Evolutionary conservation across 2,113 vertebrate species (phyloP), one percentile per base, ranked within the genome.

Genomic region (Blennius ocellaris): DNA sequence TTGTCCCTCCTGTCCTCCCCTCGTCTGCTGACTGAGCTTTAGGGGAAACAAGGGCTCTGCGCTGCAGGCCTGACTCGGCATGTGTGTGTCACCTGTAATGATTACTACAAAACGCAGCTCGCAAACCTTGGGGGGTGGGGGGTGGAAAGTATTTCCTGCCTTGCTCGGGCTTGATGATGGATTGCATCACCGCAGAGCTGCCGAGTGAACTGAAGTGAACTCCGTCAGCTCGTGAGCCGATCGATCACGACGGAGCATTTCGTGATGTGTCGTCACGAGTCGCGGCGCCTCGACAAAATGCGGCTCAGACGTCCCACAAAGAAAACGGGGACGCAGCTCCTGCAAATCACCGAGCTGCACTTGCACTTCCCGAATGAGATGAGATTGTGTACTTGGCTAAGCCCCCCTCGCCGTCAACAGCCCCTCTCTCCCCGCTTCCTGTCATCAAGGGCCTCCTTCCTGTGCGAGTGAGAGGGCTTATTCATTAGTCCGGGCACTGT

Each of bases 401-500:
- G 69, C 14, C 41, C 14, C 41, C 70, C 63, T 16, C 30, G 53
- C 79, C 78, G 73, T 74, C 78, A 70, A 75, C 74, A 66, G 21
- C 72, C 69, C 80, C 83, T 81, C 71, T 79, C 65, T 47, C 82
- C 76, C 9, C 57, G 76, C 80, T 82, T 92, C 83, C 90, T 90
- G 83, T 87, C 80, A 83, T 84, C 84, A 79, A 84, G 86, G 67
- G 73, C 82, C 81, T 89, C 88, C 86, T 85, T 91, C 89, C 88
- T 87, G 90, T 91, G 87, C 64, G 78, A 86, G 84, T 88, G 88
- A 89, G 87, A 76, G 74, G 75, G 81, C 87, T 88, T 80, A 83
- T 90, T 93, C 91, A 91, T 93, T 92, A 92, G 85, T 81, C 80
- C 49, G 14, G 8, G 44, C 85, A 64, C 87, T 85, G 82, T 76